Evolutionary conservation across 2,888 invertebrate genomes (phyloP).

Genomic region (Dicyrtoma fusca): DNA sequence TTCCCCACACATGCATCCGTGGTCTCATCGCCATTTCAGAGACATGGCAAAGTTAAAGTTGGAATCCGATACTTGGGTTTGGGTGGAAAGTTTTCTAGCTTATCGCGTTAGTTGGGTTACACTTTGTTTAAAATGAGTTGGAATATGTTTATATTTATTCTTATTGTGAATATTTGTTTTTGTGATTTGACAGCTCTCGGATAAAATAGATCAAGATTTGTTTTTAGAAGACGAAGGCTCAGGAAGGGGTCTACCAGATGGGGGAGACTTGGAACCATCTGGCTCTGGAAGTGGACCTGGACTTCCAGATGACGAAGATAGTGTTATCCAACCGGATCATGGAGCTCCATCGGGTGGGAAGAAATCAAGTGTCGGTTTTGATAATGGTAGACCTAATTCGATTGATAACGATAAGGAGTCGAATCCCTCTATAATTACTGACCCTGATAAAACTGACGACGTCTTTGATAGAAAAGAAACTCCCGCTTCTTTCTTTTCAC

Average conservation of each 20-base stretch:
- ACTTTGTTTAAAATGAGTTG: background rate
- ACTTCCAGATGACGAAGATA: conserved; percentile 43
- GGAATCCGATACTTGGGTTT: too few species aligned
- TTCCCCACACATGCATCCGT: too few species aligned
- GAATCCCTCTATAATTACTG: background rate
- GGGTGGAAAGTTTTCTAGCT: too few species aligned
- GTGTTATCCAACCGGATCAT: background rate
- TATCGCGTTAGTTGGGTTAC: background rate
- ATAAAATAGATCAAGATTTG: conserved; percentile 53
- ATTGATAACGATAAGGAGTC: conserved; percentile 2
- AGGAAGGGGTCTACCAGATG: conserved; percentile 32
- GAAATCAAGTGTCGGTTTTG: background rate
- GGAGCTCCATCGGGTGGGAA: background rate
- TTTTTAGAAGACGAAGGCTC: conserved; percentile 55
- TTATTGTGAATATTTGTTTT: conserved; percentile 24
- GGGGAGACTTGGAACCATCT: conserved; percentile 38
- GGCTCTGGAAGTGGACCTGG: conserved; percentile 45
- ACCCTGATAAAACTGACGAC: conserved; percentile 19
- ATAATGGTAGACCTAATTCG: background rate
- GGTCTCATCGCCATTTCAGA: too few species aligned
- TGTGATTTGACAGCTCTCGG: conserved; percentile 46
- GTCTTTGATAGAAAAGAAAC: conserved; percentile 48
- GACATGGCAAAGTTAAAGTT: too few species aligned
- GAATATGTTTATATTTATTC: conserved; percentile 5
- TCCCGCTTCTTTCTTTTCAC: conserved; percentile 83